Percentiles rank a stretch among this genome's conserved stretches.
These are phyloP conservation scores for Baryphthengus martii DNA, from an alignment of 2,113 vertebrate species.

Conservation along the genomic window DNA sequence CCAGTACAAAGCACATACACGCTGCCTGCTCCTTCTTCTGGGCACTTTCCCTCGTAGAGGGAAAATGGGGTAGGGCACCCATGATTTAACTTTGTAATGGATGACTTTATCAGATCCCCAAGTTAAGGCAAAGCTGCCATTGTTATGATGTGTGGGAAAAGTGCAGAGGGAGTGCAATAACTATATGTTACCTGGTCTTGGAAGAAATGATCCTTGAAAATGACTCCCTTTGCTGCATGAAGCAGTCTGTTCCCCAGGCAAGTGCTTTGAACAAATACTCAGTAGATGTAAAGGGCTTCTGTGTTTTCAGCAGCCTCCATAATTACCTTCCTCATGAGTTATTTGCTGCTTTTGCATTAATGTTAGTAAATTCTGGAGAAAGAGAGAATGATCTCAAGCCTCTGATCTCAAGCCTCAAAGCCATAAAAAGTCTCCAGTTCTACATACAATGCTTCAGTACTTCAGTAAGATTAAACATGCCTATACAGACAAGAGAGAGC, in stretches of 20 bases:
- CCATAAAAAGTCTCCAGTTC: background rate
- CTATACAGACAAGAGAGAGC: background rate
- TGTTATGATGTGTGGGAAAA: background rate
- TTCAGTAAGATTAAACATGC: background rate
- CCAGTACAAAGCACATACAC: background rate
- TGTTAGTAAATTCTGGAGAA: background rate
- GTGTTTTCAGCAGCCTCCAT: background rate
- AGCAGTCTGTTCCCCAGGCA: background rate
- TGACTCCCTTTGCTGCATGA: background rate
- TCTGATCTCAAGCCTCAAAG: conserved; percentile 1
- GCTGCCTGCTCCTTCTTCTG: background rate
- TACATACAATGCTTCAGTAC: background rate
- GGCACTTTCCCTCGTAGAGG: background rate
- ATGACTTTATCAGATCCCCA: background rate
- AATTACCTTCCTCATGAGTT: background rate
- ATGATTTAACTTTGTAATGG: background rate
- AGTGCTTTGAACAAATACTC: background rate
- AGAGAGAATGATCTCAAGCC: background rate
- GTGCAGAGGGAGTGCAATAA: background rate
- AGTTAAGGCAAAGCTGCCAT: background rate
- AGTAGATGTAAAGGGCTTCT: background rate
- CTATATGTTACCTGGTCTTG: background rate
- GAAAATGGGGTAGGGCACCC: background rate
- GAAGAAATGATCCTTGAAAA: conserved; percentile 1
- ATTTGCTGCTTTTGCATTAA: background rate